Conservation (phyloP, 2,113 vertebrate genomes). For the Myodes glareolus region DNA sequence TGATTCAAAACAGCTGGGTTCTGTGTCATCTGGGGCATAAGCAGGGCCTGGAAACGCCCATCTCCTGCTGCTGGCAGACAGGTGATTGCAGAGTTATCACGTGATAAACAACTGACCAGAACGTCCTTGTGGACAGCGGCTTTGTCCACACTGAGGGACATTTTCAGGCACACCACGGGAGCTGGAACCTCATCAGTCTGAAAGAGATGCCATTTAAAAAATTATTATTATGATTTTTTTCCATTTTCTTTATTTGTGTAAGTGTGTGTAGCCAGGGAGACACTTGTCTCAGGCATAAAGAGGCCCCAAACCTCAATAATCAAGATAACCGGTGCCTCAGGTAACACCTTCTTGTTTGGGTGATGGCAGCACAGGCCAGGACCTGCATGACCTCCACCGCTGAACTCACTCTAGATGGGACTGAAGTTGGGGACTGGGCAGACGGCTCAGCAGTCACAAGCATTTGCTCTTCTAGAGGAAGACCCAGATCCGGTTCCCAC, state of each 20-base stretch:
- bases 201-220: neutral
- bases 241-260: neutral
- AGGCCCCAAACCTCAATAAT: neutral
- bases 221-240: neutral
- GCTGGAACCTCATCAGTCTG: neutral
- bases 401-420: neutral
- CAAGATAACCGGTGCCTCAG: neutral
- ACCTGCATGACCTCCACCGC: neutral
- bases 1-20: constrained; percentile 63
- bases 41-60: neutral
- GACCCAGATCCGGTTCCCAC: neutral
- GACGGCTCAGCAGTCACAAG: neutral
- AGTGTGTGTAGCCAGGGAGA: neutral
- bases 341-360: neutral
- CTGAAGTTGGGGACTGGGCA: neutral
- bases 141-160: neutral
- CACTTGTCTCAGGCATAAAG: neutral
- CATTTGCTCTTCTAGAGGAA: neutral
- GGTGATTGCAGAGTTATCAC: neutral
- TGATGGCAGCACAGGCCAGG: neutral
- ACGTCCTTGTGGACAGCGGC: neutral
- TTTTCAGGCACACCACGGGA: neutral
- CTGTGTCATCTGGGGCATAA: constrained; percentile 16
- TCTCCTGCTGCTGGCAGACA: neutral
- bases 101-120: neutral